Conservation (phyloP, 1,140 invertebrate genomes). For the Papilio machaon region DNA sequence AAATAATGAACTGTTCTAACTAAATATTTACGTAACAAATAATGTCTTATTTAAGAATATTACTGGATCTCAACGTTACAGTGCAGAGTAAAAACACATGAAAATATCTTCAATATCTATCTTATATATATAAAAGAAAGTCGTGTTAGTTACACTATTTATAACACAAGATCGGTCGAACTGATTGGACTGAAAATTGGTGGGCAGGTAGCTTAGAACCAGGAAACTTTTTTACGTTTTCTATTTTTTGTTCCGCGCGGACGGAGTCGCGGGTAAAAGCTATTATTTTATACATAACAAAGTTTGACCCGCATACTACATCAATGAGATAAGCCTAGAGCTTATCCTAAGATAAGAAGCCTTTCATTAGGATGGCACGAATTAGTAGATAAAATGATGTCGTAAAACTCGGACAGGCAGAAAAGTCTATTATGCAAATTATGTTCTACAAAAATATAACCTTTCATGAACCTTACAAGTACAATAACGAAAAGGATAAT, state of each 20-base stretch:
- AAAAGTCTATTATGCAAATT: slow-evolving; percentile 4
- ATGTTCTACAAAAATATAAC: neutral
- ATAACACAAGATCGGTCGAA: too few species aligned
- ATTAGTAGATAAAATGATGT: neutral
- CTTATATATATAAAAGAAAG: too few species aligned
- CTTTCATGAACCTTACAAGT: neutral
- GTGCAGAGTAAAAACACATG: neutral
- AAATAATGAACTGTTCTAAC: neutral
- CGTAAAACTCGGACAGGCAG: neutral
- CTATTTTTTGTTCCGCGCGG: too few species aligned
- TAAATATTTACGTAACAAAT: neutral
- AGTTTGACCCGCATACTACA: neutral
- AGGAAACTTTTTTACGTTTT: too few species aligned
- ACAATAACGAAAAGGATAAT: neutral
- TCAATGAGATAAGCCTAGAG: neutral
- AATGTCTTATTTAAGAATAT: too few species aligned
- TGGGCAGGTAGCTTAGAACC: too few species aligned
- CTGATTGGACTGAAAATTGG: too few species aligned
- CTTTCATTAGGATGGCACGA: neutral
- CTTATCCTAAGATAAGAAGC: too few species aligned
- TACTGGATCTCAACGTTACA: too few species aligned
- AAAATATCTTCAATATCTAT: neutral
- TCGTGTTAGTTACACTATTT: too few species aligned
- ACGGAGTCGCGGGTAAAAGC: too few species aligned
- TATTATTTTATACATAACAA: neutral